Percentiles rank a stretch among this genome's conserved stretches.
Conservation (phyloP, 2,797 vertebrate genomes). For the Falco biarmicus region DNA sequence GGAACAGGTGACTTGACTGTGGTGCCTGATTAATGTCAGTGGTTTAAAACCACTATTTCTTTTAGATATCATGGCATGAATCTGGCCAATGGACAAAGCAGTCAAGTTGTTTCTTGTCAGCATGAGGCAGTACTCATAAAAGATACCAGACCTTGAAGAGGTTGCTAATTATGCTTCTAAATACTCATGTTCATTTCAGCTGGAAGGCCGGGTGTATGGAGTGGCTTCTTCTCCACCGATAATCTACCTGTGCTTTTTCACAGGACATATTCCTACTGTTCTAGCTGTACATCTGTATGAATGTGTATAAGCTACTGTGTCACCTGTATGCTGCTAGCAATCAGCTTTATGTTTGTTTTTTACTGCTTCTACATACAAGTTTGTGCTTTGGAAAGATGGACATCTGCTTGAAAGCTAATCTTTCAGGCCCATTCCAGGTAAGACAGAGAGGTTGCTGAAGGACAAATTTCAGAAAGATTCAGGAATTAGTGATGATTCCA, state of each 20-base stretch:
- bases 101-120: neutral
- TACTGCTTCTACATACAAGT: neutral
- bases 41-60: neutral
- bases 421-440: neutral
- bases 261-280: neutral
- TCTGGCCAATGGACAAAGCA: neutral
- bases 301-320: neutral
- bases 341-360: neutral
- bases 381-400: neutral
- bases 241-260: neutral
- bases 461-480: neutral
- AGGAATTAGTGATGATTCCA: neutral
- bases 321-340: neutral
- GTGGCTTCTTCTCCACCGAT: neutral
- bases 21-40: neutral
- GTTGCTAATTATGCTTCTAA: neutral
- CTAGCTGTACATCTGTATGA: neutral
- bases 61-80: neutral
- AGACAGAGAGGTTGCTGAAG: neutral
- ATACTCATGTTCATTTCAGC: neutral
- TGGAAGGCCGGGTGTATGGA: neutral
- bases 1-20: neutral
- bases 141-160: neutral
- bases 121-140: neutral
- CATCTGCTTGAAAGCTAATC: neutral